Base-by-base conservation (phyloP, 2,797 vertebrate species). In the Melanotaenia trifasciata region DNA sequence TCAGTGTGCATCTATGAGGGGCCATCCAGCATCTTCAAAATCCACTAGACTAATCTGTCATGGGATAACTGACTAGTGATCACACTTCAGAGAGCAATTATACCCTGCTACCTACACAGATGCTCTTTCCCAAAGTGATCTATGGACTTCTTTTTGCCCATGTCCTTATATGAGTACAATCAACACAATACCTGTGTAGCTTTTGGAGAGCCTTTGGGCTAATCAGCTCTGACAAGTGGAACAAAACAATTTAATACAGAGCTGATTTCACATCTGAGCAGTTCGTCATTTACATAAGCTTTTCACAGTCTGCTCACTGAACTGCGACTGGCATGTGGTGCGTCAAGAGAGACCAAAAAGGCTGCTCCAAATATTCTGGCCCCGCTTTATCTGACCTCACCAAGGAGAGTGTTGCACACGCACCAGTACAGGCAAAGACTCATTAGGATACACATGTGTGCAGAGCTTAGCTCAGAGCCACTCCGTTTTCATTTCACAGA, bases 181-280 rank as follows among this genome's bases (percentile, higher is more conserved):
- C 88, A 88, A 84, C 92, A 94, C 91, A 93, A 93, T 94, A 91
- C 91, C 90, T 92, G 87, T 62, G 84, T 84, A 79, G 87, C 82
- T 89, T 90, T 82, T 78, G 67, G 88, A 90, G 83, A 80, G 86
- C 84, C 85, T 92, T 84, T 51, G 84, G 87, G 87, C 91, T 93
- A 93, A 94, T 94, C 92, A 92, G 86, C 84, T 93, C 91, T 93
- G 93, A 94, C 92, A 94, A 90, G 90, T 93, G 93, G 93, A 94
- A 94, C 91, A 93, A 92, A 93, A 94, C 91, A 91, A 93, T 93
- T 93, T 94, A 93, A 93, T 93, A 93, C 91, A 92, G 92, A 87
- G 86, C 89, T 92, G 93, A 94, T 93, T 93, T 92, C 91, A 89
- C 90, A 92, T 93, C 89, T 91, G 93, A 93, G 93, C 87, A 64